Evolutionary conservation across 2,113 vertebrate genomes (phyloP).

Genomic region (Orcinus orca): DNA sequence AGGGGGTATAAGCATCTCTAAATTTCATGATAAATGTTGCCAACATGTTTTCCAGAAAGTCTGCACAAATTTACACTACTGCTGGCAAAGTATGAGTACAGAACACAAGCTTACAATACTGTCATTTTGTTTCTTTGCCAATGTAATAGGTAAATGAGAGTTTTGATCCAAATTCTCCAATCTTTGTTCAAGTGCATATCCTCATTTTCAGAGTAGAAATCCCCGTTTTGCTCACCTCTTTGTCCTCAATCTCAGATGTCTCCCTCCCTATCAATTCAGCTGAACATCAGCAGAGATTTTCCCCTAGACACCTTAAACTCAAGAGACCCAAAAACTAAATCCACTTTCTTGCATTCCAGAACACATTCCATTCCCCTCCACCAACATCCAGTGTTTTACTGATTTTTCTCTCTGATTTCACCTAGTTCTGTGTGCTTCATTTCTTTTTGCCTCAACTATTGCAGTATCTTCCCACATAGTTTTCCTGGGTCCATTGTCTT

Average conservation of each 20-base stretch:
- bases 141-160: not conserved
- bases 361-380: not conserved
- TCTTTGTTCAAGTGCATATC: not conserved
- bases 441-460: not conserved
- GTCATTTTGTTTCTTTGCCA: not conserved
- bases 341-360: not conserved
- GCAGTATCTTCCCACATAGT: not conserved
- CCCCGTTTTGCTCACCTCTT: not conserved
- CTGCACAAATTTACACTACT: not conserved
- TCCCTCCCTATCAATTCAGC: not conserved
- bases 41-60: not conserved
- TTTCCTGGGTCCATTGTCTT: not conserved
- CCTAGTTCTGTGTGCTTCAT: not conserved
- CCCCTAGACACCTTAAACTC: not conserved
- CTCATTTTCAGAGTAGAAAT: not conserved
- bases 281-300: not conserved
- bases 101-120: not conserved
- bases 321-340: not conserved
- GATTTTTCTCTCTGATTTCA: not conserved
- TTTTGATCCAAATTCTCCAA: not conserved
- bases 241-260: not conserved
- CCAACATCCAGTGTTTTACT: not conserved
- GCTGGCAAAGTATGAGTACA: not conserved
- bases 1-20: not conserved
- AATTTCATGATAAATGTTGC: not conserved